A percentile compares a stretch with the other conserved stretches of the same genome.
Evolutionary conservation across 1,140 invertebrate genomes (phyloP).

Genomic region (Nixonia krombeini): DNA sequence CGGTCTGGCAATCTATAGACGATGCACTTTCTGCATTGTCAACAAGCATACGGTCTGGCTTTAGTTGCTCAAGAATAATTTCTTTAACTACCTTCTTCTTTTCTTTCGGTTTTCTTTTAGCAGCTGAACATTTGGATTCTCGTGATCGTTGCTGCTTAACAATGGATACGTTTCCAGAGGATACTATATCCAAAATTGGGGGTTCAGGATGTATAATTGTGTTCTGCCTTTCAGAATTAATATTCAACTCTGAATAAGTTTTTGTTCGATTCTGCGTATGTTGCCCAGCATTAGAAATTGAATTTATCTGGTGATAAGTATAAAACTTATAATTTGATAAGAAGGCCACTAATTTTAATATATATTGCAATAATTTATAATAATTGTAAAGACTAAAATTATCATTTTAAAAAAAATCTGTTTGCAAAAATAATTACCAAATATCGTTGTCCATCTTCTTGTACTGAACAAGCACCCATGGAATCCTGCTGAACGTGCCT

Average conservation of each 20-base stretch:
- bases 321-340: no score
- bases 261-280: neutral
- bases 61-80: neutral
- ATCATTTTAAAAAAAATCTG: no score
- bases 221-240: neutral
- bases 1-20: conserved; percentile 21
- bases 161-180: neutral
- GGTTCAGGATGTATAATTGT: neutral
- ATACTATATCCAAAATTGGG: neutral
- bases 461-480: no score
- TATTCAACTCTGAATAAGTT: neutral
- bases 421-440: no score
- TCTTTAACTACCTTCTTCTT: conserved; percentile 21
- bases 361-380: no score
- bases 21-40: neutral
- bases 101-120: conserved; percentile 41
- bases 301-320: no score
- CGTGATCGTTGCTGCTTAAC: conserved; percentile 16
- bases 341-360: no score
- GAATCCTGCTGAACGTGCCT: no score
- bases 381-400: no score
- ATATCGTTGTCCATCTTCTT: no score
- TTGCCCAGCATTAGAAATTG: neutral
- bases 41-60: neutral
- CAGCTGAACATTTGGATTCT: conserved; percentile 15